Percentiles rank a stretch among this genome's conserved stretches.
Evolutionary conservation across 1,140 invertebrate species (phyloP).

Genomic region (Lepidurus arcticus): DNA sequence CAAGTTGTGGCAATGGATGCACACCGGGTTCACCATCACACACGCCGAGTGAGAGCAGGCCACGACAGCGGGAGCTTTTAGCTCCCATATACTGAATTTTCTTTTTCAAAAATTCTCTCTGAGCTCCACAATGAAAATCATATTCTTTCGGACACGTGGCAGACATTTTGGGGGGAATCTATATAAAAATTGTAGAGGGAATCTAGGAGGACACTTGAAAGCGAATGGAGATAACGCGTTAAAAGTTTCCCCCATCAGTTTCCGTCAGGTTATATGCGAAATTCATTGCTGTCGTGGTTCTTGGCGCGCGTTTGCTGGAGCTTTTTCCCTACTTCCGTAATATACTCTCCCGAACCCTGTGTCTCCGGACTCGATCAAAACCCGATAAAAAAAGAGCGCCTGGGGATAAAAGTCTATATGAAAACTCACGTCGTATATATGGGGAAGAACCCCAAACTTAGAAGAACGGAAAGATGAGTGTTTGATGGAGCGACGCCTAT

Average conservation of each 20-base stretch:
- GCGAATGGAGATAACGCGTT: neutral
- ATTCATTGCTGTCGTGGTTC: neutral
- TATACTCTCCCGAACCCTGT: neutral
- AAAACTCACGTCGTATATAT: neutral
- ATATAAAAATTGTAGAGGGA: neutral
- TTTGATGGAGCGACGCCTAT: constrained; percentile 17
- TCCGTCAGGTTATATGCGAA: neutral
- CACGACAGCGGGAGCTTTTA: constrained; percentile 9
- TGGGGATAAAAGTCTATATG: neutral
- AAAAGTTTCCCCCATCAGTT: constrained; percentile 21
- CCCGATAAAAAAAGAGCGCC: neutral
- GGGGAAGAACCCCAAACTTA: neutral
- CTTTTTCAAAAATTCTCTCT: neutral
- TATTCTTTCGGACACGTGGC: neutral
- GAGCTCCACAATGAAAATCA: neutral
- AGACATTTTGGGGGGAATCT: neutral
- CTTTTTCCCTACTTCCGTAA: neutral
- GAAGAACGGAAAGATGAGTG: constrained; percentile 19
- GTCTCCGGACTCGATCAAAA: constrained; percentile 17
- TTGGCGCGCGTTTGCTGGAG: neutral
- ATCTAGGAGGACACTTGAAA: neutral
- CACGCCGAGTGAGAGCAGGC: constrained; percentile 12
- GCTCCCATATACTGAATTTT: neutral
- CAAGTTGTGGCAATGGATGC: neutral
- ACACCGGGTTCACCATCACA: constrained; percentile 17